These are phyloP conservation scores for Cichlasoma orientale DNA, from an alignment of 2,797 vertebrate genomes.

Conservation along the genomic window DNA sequence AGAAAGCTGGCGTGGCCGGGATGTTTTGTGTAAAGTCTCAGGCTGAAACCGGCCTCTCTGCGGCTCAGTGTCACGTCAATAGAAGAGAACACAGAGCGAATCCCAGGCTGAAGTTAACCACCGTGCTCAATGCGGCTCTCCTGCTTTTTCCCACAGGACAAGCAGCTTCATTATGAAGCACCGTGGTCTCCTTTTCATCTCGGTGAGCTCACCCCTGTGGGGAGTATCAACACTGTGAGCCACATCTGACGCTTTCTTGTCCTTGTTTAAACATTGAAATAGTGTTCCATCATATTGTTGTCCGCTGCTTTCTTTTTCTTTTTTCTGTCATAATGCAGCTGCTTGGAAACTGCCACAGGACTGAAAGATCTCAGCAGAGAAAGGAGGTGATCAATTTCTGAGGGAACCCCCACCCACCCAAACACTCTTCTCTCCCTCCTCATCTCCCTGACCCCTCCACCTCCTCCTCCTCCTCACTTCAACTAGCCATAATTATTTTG, in stretches of 20 bases:
- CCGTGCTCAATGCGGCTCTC: constrained; percentile 52
- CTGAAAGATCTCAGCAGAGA: constrained; percentile 65
- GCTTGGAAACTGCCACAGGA: constrained; percentile 68
- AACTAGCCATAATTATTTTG: constrained; percentile 88
- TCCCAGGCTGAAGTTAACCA: constrained; percentile 69
- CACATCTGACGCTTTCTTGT: constrained; percentile 67
- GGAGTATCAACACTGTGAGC: constrained; percentile 70
- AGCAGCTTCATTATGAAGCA: constrained; percentile 77
- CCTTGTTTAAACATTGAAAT: constrained; percentile 76
- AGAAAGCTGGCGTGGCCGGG: constrained; percentile 23
- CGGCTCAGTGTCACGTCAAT: constrained; percentile 56
- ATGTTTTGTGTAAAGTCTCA: constrained; percentile 42
- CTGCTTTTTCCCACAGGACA: constrained; percentile 71
- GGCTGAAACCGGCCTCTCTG: constrained; percentile 42
- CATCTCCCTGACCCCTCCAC: constrained; percentile 65
- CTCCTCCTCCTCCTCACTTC: constrained; percentile 83
- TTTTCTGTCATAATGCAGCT: constrained; percentile 63
- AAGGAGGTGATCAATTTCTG: constrained; percentile 71
- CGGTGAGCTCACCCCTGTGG: constrained; percentile 72
- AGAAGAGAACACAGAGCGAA: constrained; percentile 55
- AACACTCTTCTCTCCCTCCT: constrained; percentile 14
- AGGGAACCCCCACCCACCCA: constrained; percentile 55
- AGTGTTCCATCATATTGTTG: constrained; percentile 70
- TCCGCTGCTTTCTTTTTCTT: constrained; percentile 25
- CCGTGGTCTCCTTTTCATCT: constrained; percentile 68